Percentiles rank a stretch among this genome's conserved stretches.
phyloP scores from a whole-genome alignment of 2,888 invertebrate species.

The Colostygia pectinataria region DNA sequence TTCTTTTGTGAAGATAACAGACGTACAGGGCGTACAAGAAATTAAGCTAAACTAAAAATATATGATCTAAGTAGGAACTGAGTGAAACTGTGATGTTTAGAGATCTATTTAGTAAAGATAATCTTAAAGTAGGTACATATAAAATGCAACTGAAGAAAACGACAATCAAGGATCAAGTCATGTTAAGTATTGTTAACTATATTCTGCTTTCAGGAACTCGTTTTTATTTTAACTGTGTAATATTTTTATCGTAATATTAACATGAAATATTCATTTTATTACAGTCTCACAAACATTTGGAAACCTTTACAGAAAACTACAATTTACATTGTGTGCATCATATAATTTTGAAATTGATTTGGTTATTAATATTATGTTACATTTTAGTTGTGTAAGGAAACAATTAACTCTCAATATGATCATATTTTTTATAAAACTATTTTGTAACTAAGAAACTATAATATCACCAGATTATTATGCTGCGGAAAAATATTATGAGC shows the following conservation, averaged over 20 bases:
- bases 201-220: constrained; percentile 37
- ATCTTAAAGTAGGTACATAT: constrained; percentile 58
- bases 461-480: constrained; percentile 34
- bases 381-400: constrained; percentile 4
- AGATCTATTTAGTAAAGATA: constrained; percentile 63
- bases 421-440: constrained; percentile 7
- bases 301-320: constrained; percentile 34
- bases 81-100: constrained; percentile 73
- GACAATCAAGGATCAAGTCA: constrained; percentile 18
- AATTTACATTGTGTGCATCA: constrained; percentile 25
- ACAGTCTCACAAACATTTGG: constrained; percentile 36
- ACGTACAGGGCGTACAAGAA: constrained; percentile 41
- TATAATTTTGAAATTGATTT: constrained; percentile 20
- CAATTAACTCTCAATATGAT: constrained; percentile 1
- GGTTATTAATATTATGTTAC: constrained; percentile 8
- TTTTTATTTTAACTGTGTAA: constrained; percentile 29
- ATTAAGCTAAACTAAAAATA: constrained; percentile 65
- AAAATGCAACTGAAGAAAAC: constrained; percentile 67
- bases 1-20: constrained; percentile 45
- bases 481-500: constrained; percentile 19
- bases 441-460: constrained; percentile 6
- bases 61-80: constrained; percentile 81
- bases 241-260: constrained; percentile 28
- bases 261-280: constrained; percentile 31
- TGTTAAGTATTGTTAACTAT: constrained; percentile 16